Percentiles rank a stretch among this genome's conserved stretches.
Conservation (phyloP, 2,888 invertebrate genomes). For the Silvanus unidentatus region DNA sequence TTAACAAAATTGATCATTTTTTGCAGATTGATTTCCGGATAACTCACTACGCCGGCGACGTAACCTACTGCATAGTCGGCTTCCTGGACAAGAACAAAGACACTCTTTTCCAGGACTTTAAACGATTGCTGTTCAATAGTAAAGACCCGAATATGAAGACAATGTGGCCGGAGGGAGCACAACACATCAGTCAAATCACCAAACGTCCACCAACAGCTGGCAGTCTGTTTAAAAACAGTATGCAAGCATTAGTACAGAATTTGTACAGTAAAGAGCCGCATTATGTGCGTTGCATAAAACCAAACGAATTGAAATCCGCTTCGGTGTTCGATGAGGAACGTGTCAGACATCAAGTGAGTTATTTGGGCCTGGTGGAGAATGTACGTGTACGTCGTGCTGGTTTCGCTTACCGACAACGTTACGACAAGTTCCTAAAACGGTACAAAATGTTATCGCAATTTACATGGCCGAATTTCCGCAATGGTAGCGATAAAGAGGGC, state of each 20-base stretch:
- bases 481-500: constrained; percentile 72
- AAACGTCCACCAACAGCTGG: constrained; percentile 94
- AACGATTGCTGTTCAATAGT: constrained; percentile 83
- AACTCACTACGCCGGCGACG: constrained; percentile 95
- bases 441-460: constrained; percentile 80
- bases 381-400: constrained; percentile 93
- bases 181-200: constrained; percentile 84
- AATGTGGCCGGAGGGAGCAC: constrained; percentile 98
- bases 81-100: constrained; percentile 98
- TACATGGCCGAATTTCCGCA: constrained; percentile 95
- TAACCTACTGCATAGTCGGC: constrained; percentile 81
- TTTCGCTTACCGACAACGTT: constrained; percentile 92
- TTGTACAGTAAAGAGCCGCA: constrained; percentile 90
- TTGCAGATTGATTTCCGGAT: constrained; percentile 65
- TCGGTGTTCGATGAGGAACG: constrained; percentile 79
- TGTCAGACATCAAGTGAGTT: constrained; percentile 67
- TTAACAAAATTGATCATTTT: too few relatives aligned
- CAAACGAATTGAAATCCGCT: constrained; percentile 90
- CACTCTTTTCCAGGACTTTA: constrained; percentile 94
- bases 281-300: constrained; percentile 96
- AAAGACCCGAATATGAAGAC: constrained; percentile 66
- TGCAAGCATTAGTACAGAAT: constrained; percentile 83
- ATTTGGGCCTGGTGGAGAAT: constrained; percentile 91
- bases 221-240: constrained; percentile 89
- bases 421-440: constrained; percentile 86